Conservation (phyloP, 2,888 invertebrate genomes). For the Cabera pusaria region DNA sequence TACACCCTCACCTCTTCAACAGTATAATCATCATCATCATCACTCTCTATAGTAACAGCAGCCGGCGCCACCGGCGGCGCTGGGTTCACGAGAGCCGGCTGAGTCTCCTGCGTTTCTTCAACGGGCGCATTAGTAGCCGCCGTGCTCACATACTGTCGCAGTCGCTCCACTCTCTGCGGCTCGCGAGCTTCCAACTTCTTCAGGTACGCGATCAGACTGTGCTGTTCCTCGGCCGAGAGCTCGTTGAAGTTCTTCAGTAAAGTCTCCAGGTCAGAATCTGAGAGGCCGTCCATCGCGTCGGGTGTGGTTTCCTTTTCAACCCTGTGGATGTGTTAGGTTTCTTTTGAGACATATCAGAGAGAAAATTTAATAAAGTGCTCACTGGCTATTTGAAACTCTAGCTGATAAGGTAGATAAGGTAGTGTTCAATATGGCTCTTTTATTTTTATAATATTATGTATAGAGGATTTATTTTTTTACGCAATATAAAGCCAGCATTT, state of each 20-base stretch:
- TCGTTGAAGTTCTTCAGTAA: slow-evolving; percentile 91
- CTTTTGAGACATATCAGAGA: too few relatives aligned
- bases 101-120: too few relatives aligned
- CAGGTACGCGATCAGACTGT: slow-evolving; percentile 90
- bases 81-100: too few relatives aligned
- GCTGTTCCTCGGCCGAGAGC: slow-evolving; percentile 91
- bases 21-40: slow-evolving; percentile 93
- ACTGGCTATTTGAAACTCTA: too few relatives aligned
- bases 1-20: slow-evolving; percentile 87
- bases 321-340: too few relatives aligned
- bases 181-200: slow-evolving; percentile 91
- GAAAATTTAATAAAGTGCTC: too few relatives aligned
- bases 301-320: slow-evolving; percentile 53
- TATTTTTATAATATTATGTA: too few relatives aligned
- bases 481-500: too few relatives aligned
- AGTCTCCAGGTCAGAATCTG: slow-evolving; percentile 91
- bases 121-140: slow-evolving; percentile 39
- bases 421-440: too few relatives aligned
- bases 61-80: slow-evolving; percentile 8
- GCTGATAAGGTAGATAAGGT: too few relatives aligned
- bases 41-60: slow-evolving; percentile 76
- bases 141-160: slow-evolving; percentile 89
- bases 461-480: too few relatives aligned
- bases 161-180: slow-evolving; percentile 89
- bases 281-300: slow-evolving; percentile 88